Evolutionary conservation across 2,113 vertebrate species (phyloP), one percentile per base, ranked within the genome.

Genomic region (Cephalopholis sonnerati): DNA sequence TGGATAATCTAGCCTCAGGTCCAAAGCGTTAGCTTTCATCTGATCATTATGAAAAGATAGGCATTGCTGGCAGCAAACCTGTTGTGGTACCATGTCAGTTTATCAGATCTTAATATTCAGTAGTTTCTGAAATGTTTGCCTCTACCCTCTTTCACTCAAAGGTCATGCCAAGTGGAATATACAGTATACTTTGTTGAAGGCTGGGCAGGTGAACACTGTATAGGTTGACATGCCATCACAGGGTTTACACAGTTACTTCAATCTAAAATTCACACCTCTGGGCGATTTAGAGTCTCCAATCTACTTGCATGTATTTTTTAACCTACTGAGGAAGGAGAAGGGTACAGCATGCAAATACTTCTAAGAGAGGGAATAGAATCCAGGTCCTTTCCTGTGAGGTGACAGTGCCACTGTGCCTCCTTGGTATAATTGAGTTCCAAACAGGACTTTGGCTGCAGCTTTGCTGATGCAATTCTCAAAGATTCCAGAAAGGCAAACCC

Each of bases 391-490:
- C 29, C 57, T 76, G 73, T 68, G 70, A 74, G 73, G 76, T 57
- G 76, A 54, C 57, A 36, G 16, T 59, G 68, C 36, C 83, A 81
- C 79, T 15, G 3, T 32, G 53, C 50, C 61, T 72, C 73, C 58
- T 44, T 36, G 13, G 36, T 57, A 72, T 59, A 77, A 80, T 12
- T 46, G 18, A 83, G 55, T 81, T 80, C 68, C 78, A 79, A 58
- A 78, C 44, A 78, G 50, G 29, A 55, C 59, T 74, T 70, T 77
- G 65, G 72, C 68, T 70, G 16, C 65, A 48, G 50, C 25, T 64
- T 48, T 44, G 18, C 64, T 74, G 72, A 77, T 74, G 72, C 25
- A 44, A 50, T 81, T 78, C 70, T 55, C 57, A 69, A 66, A 68
- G 5, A 58, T 78, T 77, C 73, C 27, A 63, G 32, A 65, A 86